Base-by-base conservation (phyloP, 2,888 invertebrate genomes). In the Molorchus minor region DNA sequence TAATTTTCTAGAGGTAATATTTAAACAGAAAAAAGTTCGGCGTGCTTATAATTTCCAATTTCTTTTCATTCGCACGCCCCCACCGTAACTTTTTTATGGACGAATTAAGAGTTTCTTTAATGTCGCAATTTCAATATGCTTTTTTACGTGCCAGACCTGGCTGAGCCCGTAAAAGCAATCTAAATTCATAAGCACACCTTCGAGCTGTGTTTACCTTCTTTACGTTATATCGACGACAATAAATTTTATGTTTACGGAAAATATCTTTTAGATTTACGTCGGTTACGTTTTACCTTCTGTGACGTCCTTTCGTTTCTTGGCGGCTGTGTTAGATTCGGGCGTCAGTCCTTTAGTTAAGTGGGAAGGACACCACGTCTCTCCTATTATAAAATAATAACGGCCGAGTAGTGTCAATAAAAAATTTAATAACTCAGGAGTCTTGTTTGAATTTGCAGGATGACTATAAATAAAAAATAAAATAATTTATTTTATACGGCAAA, bases 171-270 rank as follows among this genome's bases (percentile, higher is more conserved):
- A 59, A 69, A 67, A 65, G 60, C 62, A 70, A 78, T 79, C 75
- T 78, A 79, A 79, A 79, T 79, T 79, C 79, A 78, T 77, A 77
- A 75, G 77, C 79, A 79, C 76, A 78, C 77, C 74, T 76, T 75
- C 58, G 41, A 64, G 64, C 62, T 56, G 43, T 70, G 70, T 74
- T 74, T 72, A 68, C 67, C 60, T 61, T 64, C 60, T 66, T 68
- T 35, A 20, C 44, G 36, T 38, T 54, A 47, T 64, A 61, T 58
- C 52, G 58, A n/a, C n/a, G n/a, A 61, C 64, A 58, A 62, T 64
- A 59, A 64, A 63, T 65, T 65, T 61, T 56, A 53, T 56, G 56
- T 51, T 56, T 52, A 47, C 38, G 53, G 49, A 53, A 61, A 64
- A 63, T 65, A 58, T 59, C 61, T 56, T 46, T 15, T 15, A 52